Evolutionary conservation across 2,888 invertebrate species (phyloP).

Genomic region (Corbicula japonica): DNA sequence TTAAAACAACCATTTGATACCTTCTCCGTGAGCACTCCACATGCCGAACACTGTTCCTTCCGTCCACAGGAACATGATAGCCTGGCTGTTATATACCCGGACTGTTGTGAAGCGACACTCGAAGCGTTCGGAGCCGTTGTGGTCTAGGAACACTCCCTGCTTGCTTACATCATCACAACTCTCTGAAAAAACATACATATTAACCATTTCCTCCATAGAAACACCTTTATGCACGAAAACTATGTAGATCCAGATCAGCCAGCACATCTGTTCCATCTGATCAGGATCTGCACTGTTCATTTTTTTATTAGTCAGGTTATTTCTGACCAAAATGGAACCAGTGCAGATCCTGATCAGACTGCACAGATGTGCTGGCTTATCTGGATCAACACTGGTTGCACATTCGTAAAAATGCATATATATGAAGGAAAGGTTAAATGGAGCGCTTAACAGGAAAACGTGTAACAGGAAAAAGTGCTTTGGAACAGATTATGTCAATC

Average conservation of each 20-base stretch:
- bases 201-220: neutral
- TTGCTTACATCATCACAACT: neutral
- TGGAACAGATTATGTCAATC: neutral
- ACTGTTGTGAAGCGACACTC: constrained; percentile 94
- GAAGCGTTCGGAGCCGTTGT: constrained; percentile 96
- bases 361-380: too few species aligned
- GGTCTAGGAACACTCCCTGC: constrained; percentile 89
- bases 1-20: constrained; percentile 86
- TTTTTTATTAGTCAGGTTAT: neutral
- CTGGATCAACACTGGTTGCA: too few species aligned
- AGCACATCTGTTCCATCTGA: too few species aligned
- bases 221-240: neutral
- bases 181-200: neutral
- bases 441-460: too few species aligned
- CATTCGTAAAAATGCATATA: too few species aligned
- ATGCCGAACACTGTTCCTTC: constrained; percentile 95
- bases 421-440: too few species aligned
- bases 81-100: constrained; percentile 90
- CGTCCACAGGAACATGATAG: constrained; percentile 97
- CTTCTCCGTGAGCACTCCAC: constrained; percentile 99
- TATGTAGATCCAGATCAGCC: neutral
- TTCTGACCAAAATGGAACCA: neutral
- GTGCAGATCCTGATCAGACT: neutral
- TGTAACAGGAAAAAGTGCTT: too few species aligned
- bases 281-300: neutral